These are phyloP conservation scores for Genyomyrus donnyi DNA, from an alignment of 2,113 vertebrate species.

Conservation along the genomic window DNA sequence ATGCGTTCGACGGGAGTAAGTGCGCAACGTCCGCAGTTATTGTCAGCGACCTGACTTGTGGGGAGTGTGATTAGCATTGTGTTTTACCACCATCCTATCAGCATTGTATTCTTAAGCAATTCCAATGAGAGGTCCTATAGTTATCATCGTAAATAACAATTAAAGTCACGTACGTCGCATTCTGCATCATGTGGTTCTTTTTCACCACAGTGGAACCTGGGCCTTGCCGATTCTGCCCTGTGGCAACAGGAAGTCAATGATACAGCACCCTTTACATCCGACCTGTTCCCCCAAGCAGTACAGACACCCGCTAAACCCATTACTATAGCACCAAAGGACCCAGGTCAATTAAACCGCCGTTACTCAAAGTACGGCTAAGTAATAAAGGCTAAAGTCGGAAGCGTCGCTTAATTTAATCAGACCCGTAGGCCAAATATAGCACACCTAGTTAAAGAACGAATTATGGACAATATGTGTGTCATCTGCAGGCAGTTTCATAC, in stretches of 20 bases:
- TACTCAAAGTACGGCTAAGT: not conserved
- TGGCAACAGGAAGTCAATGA: not conserved
- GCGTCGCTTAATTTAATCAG: not conserved
- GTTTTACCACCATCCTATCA: conserved; percentile 40
- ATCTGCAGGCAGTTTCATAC: not conserved
- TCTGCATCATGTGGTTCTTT: conserved; percentile 34
- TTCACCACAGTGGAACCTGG: conserved; percentile 38
- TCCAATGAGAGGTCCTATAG: conserved; percentile 50
- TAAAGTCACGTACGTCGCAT: conserved; percentile 35
- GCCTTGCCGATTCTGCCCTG: not conserved
- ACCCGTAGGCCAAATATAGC: conserved; percentile 3
- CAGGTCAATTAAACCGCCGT: conserved; percentile 5
- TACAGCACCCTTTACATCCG: not conserved
- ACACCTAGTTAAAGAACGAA: conserved; percentile 1
- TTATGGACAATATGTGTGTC: conserved; percentile 8
- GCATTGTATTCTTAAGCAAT: conserved; percentile 50
- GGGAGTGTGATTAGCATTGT: conserved; percentile 34
- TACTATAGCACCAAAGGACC: not conserved
- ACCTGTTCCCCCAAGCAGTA: not conserved
- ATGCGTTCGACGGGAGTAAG: not conserved
- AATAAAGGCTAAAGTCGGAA: conserved; percentile 2
- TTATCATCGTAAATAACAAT: conserved; percentile 41
- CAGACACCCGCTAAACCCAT: not conserved
- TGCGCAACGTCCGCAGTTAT: not conserved
- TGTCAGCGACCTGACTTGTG: conserved; percentile 17